Evolutionary conservation across 2,888 invertebrate genomes (phyloP).

Genomic region (Empis livida): DNA sequence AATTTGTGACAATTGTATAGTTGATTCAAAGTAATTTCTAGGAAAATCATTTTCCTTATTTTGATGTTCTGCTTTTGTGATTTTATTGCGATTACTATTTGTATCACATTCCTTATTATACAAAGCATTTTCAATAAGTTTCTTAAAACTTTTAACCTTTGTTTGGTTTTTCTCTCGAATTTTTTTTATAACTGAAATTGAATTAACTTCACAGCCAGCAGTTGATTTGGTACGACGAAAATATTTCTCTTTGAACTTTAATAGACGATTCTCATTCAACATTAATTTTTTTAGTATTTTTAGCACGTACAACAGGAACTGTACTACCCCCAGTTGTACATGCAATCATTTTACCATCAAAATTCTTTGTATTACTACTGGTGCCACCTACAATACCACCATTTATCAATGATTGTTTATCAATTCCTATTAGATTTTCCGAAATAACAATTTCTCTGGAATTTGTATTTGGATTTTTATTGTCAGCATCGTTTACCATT

Average conservation of each 20-base stretch:
- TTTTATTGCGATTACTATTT: conserved; percentile 8
- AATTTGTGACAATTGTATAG: neutral
- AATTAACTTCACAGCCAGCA: conserved; percentile 1
- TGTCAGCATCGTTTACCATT: neutral
- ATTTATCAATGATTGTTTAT: conserved; percentile 12
- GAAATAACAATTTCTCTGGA: neutral
- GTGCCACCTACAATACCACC: neutral
- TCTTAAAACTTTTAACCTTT: neutral
- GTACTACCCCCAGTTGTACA: neutral
- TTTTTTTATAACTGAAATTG: neutral
- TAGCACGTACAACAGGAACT: conserved; percentile 9
- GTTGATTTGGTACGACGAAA: conserved; percentile 15
- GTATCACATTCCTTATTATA: conserved; percentile 9
- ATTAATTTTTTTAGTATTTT: conserved; percentile 16
- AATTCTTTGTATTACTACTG: neutral
- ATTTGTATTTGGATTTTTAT: conserved; percentile 1
- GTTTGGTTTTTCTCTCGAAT: neutral
- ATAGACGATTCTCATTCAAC: conserved; percentile 15
- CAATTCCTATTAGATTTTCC: conserved; percentile 12
- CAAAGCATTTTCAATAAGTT: neutral
- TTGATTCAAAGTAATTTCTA: conserved; percentile 13
- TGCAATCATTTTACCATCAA: neutral
- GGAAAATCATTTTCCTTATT: conserved; percentile 61
- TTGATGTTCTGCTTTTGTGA: conserved; percentile 39
- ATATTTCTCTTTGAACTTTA: conserved; percentile 14